A percentile compares a stretch with the other conserved stretches of the same genome.
Evolutionary conservation across 2,797 vertebrate genomes (phyloP).

Genomic region (Halcyon badia): DNA sequence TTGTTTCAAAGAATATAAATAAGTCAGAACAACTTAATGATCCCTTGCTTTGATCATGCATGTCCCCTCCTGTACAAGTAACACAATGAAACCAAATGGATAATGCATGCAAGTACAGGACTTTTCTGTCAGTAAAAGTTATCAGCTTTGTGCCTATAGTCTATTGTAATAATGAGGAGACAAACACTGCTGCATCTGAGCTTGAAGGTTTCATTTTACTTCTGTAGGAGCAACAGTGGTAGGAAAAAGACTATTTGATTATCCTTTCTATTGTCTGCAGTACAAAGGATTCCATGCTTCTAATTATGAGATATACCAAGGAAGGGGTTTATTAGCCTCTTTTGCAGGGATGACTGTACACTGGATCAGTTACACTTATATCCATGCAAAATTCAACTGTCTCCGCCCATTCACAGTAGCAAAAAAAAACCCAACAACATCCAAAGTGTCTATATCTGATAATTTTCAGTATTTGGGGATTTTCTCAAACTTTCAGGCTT

Average conservation of each 20-base stretch:
- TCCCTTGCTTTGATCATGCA: conserved; percentile 9
- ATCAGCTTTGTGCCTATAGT: background rate
- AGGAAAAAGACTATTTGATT: background rate
- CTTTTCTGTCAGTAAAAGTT: background rate
- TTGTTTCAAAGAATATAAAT: conserved; percentile 69
- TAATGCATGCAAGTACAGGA: background rate
- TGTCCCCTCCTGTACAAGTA: background rate
- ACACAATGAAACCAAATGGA: background rate
- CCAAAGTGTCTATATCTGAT: background rate
- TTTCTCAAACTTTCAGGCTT: background rate
- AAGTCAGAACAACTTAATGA: conserved; percentile 44
- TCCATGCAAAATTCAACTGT: background rate
- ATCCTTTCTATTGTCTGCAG: background rate
- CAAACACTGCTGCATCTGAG: background rate
- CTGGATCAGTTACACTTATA: background rate
- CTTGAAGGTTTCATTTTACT: background rate
- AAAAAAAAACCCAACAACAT: background rate
- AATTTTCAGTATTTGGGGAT: background rate
- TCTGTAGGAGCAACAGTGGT: background rate
- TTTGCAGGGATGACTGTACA: background rate
- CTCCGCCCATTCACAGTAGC: background rate
- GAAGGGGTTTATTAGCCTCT: background rate
- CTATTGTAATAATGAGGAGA: background rate
- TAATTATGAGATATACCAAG: background rate
- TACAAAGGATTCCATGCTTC: background rate